Evolutionary conservation across 2,888 invertebrate species (phyloP).

Genomic region (Apomyelois bistriatella): DNA sequence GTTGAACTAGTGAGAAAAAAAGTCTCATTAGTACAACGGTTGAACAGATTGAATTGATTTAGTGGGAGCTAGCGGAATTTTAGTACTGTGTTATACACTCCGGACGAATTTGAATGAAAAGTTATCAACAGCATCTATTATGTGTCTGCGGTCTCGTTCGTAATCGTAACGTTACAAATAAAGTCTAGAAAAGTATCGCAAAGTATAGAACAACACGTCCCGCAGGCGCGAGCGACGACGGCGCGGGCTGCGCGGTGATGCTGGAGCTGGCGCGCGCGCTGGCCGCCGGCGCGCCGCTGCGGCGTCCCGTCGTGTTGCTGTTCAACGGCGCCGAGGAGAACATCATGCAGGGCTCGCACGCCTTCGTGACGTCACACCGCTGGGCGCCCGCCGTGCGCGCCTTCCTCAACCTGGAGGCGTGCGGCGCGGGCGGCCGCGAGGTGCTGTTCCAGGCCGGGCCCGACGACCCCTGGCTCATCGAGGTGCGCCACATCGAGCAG

Average conservation of each 20-base stretch:
- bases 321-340: conserved; percentile 97
- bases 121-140: too few relatives aligned
- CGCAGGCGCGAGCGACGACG: conserved; percentile 94
- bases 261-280: conserved; percentile 89
- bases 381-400: conserved; percentile 87
- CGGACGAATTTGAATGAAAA: too few relatives aligned
- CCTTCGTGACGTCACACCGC: conserved; percentile 92
- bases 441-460: conserved; percentile 93
- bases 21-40: too few relatives aligned
- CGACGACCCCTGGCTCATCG: conserved; percentile 83
- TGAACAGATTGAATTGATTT: too few relatives aligned
- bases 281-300: conserved; percentile 79
- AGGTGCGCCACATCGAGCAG: too few relatives aligned
- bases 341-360: conserved; percentile 91
- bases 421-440: conserved; percentile 93
- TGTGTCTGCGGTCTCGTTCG: too few relatives aligned
- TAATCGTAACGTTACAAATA: too few relatives aligned
- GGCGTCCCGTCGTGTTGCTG: conserved; percentile 88
- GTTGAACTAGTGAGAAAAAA: too few relatives aligned
- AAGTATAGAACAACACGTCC: too few relatives aligned
- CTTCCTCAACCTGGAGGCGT: conserved; percentile 93
- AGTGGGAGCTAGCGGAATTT: too few relatives aligned
- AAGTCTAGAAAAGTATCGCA: too few relatives aligned
- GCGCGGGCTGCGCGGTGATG: conserved; percentile 93
- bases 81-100: too few relatives aligned